A percentile compares a stretch with the other conserved stretches of the same genome.
phyloP scores from a whole-genome alignment of 2,888 invertebrate species.

The Brachyptera putata region DNA sequence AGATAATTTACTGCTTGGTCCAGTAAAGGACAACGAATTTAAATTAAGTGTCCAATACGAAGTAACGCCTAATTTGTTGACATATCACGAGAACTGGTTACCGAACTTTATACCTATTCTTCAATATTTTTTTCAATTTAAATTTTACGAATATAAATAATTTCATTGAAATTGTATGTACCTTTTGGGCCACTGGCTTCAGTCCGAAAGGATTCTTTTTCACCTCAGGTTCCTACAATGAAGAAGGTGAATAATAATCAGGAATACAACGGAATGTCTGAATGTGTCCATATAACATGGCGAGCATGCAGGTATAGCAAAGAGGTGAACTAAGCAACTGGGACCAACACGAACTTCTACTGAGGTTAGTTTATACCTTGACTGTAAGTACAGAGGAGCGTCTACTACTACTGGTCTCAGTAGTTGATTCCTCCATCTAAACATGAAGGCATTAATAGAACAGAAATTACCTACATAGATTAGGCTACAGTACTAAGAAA shows the following conservation, averaged over 20 bases:
- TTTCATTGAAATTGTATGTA: too few species aligned
- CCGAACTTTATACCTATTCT: too few species aligned
- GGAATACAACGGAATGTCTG: neutral
- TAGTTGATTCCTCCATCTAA: slow-evolving; percentile 3
- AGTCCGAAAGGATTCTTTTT: slow-evolving; percentile 12
- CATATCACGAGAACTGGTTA: too few species aligned
- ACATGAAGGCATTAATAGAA: too few species aligned
- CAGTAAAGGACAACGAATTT: too few species aligned
- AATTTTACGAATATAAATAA: too few species aligned
- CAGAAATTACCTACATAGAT: too few species aligned
- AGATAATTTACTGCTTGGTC: neutral
- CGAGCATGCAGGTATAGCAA: neutral
- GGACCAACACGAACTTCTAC: too few species aligned
- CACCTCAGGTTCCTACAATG: slow-evolving; percentile 11
- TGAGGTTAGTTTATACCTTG: too few species aligned
- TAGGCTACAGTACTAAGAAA: neutral
- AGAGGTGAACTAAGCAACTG: neutral
- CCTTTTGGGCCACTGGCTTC: slow-evolving; percentile 3
- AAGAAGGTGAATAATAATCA: neutral
- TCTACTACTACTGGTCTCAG: slow-evolving; percentile 1
- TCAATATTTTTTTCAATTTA: too few species aligned
- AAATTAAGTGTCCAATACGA: too few species aligned
- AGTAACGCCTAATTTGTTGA: too few species aligned
- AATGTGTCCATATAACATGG: neutral
- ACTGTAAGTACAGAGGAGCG: neutral